Percentiles rank a stretch among this genome's conserved stretches.
phyloP scores from a whole-genome alignment of 2,113 vertebrate species.

The Xenopus laevis region DNA sequence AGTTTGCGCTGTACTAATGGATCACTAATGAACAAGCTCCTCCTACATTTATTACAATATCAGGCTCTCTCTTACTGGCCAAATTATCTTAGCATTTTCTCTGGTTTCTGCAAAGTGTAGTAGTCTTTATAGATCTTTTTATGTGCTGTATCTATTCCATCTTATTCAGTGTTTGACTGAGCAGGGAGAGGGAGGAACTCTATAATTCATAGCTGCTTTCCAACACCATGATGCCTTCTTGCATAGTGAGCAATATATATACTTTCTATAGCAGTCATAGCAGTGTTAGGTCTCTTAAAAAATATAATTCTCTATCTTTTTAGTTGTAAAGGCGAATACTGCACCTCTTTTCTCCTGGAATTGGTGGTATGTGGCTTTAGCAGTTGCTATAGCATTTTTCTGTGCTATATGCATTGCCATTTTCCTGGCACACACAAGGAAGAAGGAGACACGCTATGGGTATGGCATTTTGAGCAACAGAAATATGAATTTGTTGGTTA shows the following conservation, averaged over 20 bases:
- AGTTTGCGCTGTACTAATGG: neutral
- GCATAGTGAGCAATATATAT: no score
- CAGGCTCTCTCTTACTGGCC: no score
- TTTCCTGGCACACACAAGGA: conserved; percentile 73
- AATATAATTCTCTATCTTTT: conserved; percentile 1
- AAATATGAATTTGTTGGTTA: neutral
- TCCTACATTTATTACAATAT: no score
- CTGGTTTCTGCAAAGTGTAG: no score
- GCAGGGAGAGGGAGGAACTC: neutral
- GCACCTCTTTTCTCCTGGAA: conserved; percentile 75
- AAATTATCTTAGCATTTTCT: no score
- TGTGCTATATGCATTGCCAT: conserved; percentile 71
- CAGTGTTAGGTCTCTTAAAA: no score
- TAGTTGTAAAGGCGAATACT: conserved; percentile 43
- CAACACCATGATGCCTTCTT: no score
- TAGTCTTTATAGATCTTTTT: no score
- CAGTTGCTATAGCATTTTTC: conserved; percentile 64
- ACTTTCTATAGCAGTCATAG: no score
- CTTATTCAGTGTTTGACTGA: neutral
- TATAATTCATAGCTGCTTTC: no score
- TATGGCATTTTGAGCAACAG: conserved; percentile 42
- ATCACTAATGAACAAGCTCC: no score
- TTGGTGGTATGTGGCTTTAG: conserved; percentile 88
- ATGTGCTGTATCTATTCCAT: no score
- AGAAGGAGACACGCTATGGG: conserved; percentile 86